Conservation (phyloP, 2,888 invertebrate genomes). For the Allophyes oxyacanthae region DNA sequence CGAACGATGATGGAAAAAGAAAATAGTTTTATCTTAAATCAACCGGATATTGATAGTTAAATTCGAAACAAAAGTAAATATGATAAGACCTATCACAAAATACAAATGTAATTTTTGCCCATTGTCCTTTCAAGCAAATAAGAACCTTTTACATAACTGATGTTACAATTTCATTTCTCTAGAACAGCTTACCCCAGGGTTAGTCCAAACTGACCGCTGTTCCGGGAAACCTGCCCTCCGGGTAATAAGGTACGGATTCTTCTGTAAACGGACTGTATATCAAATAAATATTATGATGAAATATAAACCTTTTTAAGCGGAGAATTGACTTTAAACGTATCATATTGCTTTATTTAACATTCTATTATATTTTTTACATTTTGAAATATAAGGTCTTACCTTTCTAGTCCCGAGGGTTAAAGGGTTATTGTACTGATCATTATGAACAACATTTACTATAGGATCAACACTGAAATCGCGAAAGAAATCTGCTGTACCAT, state of each 20-base stretch:
- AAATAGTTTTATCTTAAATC: too few species aligned
- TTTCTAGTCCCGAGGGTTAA: too few species aligned
- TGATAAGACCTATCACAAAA: too few species aligned
- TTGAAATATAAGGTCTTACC: too few species aligned
- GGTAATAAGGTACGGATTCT: constrained; percentile 13
- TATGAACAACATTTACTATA: too few species aligned
- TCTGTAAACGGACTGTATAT: constrained; percentile 15
- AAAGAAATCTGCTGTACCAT: too few species aligned
- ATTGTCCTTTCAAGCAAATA: constrained; percentile 21
- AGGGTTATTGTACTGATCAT: too few species aligned
- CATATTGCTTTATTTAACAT: not conserved
- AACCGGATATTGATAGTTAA: too few species aligned
- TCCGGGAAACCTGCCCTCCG: constrained; percentile 6
- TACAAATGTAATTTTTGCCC: too few species aligned
- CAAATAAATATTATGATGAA: constrained; percentile 30
- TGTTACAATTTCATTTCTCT: constrained; percentile 32
- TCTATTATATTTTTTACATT: not conserved
- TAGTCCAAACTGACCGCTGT: constrained; percentile 23
- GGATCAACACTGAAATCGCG: too few species aligned
- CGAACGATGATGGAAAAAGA: too few species aligned
- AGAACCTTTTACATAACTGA: constrained; percentile 25
- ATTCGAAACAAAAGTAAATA: too few species aligned
- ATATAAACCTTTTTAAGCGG: constrained; percentile 26
- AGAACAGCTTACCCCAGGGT: constrained; percentile 9
- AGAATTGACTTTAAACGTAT: constrained; percentile 7